Evolutionary conservation across 2,113 vertebrate genomes (phyloP), one percentile per base, ranked within the genome.

Genomic region (Ictidomys tridecemlineatus): DNA sequence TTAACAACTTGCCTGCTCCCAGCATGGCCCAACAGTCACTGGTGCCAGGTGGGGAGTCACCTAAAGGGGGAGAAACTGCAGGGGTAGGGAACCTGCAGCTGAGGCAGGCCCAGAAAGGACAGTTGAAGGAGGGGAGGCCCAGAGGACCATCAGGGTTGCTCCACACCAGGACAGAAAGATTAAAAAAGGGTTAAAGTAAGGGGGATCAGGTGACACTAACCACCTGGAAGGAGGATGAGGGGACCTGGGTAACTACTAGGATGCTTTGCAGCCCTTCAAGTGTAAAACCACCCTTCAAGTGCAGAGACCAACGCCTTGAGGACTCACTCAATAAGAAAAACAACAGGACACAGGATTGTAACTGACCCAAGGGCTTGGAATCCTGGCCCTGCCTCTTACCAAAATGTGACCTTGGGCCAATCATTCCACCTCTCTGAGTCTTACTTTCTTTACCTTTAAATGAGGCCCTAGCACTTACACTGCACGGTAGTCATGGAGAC

Each of bases 391-490:
- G 39, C 20, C 56, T 93, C 39, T 85, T 61, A 32, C 4, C 30
- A 48, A n/a, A 61, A 51, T 1, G 20, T 85, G 85, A 77, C 85
- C 45, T 78, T 48, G 45, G 51, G 39, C 8, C 4, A 56, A 8
- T 88, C 79, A 77, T 3, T 34, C 56, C 48, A n/a, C 18, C 39
- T 80, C 53, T 69, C 53, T 69, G 69, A 82, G n/a, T 8, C 72
- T 84, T 8, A 12, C n/a, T 84, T 77, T 88, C 69, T 51, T 80
- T 69, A 39, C 72, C 83, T 95, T 20, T 78, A 85, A 88, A 65
- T 17, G 85, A 5, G 53, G 83, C 24, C 74, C 48, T 16, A 37
- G 20, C 8, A 78, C 34, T 74, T 53, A 93, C 32, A 51, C 69
- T 13, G 0, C 48, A 51, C 5, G 37, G 85, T 17, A 89, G 78